Base-by-base conservation (phyloP, 2,888 invertebrate species). In the Drosophila nigricruria region DNA sequence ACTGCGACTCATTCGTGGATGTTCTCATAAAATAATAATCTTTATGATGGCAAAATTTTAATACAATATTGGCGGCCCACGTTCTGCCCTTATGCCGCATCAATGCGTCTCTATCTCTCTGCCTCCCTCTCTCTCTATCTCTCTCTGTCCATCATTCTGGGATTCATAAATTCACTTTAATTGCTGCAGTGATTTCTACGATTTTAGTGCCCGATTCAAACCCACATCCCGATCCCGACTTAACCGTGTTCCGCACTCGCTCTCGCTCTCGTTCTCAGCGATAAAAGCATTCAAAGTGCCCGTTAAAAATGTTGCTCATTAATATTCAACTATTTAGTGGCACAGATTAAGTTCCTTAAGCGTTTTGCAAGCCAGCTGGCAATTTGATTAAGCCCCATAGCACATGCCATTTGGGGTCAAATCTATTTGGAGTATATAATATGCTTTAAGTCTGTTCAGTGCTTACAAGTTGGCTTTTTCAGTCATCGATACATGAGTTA, bases 21-120 rank as follows among this genome's bases (percentile, higher is more conserved):
- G 53, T 56, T 63, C 80, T 72, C 90, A 89, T 91, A 91, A 91
- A 90, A 90, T 88, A 91, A 91, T 90, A 90, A 91, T 90, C 88
- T 90, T 91, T 91, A 91, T 90, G 89, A 88, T 83, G 79, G 79
- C 77, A 81, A 68, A 89, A 81, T 87, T 81, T 78, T 78, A 81
- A 89, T 88, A 89, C 88, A 88, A 88, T 88, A 85, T 88, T 85
- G 77, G 69, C 73, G 64, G 67, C 23, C 34, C 43, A 40, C 45
- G 23, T 52, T 47, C 36, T 42, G 62, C 61, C 69, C 61, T 64
- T 62, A 58, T 57, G 65, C 62, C 68, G 59, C 72, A 72, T 62
- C 88, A 64, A 53, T 75, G 70, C 72, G 66, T 81, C 71, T 74
- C 78, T 71, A 74, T 83, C 73, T 87, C 81, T 75, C 76, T 77